Evolutionary conservation across 53 echinoderm and acorn worm species (phyloP), one percentile per base, ranked within the genome.

Genomic region (Pentamera pediparva): DNA sequence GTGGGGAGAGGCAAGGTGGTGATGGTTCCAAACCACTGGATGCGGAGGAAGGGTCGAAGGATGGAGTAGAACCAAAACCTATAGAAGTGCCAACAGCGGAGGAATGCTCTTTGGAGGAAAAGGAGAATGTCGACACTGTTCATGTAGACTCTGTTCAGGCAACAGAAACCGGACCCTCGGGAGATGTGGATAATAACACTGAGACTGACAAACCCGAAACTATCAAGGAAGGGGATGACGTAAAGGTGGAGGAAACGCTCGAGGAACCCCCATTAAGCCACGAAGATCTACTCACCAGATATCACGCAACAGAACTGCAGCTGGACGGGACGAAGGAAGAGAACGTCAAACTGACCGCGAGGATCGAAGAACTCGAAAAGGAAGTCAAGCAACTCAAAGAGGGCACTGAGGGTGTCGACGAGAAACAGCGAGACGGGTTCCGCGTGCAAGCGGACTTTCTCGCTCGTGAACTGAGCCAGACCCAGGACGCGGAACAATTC

Each of bases 371-470:
- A 22, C 55, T 86, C 18, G 82, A 90, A 62, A 67, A 70, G n/a
- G 76, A 79, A 41, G 52, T 85, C 35, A 38, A 80, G 0, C 35
- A 54, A 39, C 65, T 81, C 11, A 26, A 35, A 36, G 84, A 79
- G 28, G 75, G 78, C 15, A 77, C 72, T 18, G 63, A 56, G 13
- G 54, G 75, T 19, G 59, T 78, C 13, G 85, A 79, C 26, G 54
- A 58, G 3, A 59, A 76, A 30, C 79, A 78, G 20, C 69, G 78
- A 39, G 94, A 94, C 25, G 89, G 89, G 29, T 74, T 84, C 45
- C 81, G 75, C 40, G 76, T 90, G 29, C 94, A 94, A 40, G 87
- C 94, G 1, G 82, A 85, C 57, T 94, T 90, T 80, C 62, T 94
- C 58, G 89, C 94, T 4, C 77, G 87, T 21, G 89, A 94, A 69